Percentiles rank a stretch among this genome's conserved stretches.
Conservation (phyloP, 2,113 vertebrate species). For the Crotalus helleri region DNA sequence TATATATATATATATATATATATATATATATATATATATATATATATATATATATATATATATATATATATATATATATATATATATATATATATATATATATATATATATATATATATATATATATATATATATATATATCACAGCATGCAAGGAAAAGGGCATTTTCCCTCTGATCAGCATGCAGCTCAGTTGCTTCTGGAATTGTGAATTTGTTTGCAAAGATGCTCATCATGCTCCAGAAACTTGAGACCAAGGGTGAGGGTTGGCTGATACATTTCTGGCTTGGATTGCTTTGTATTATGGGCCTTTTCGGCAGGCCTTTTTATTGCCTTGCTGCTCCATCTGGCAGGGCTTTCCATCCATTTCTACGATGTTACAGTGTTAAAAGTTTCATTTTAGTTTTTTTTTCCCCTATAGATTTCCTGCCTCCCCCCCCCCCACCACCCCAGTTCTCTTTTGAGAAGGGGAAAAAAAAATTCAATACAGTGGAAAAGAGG, state of each 20-base stretch:
- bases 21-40: too few species aligned
- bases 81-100: too few species aligned
- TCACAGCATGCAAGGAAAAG: neutral
- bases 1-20: too few species aligned
- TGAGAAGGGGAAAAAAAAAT: slow-evolving; percentile 37
- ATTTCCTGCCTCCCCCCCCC: neutral
- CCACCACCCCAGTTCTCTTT: neutral
- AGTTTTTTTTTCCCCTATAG: neutral
- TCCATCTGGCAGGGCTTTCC: neutral
- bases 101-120: too few species aligned
- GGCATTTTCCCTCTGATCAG: neutral
- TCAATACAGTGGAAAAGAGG: slow-evolving; percentile 7
- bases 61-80: too few species aligned
- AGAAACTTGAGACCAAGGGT: neutral
- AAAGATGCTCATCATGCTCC: accelerated
- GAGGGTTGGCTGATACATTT: neutral
- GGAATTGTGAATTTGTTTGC: neutral
- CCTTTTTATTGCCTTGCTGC: neutral
- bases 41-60: too few species aligned
- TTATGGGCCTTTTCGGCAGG: neutral
- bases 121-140: neutral
- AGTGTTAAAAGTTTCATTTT: slow-evolving; percentile 46
- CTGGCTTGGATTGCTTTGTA: neutral
- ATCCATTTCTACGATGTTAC: slow-evolving; percentile 30
- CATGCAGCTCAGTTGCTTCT: too few species aligned